Evolutionary conservation across 1,140 invertebrate genomes (phyloP).

Genomic region (Aphidius ervi): DNA sequence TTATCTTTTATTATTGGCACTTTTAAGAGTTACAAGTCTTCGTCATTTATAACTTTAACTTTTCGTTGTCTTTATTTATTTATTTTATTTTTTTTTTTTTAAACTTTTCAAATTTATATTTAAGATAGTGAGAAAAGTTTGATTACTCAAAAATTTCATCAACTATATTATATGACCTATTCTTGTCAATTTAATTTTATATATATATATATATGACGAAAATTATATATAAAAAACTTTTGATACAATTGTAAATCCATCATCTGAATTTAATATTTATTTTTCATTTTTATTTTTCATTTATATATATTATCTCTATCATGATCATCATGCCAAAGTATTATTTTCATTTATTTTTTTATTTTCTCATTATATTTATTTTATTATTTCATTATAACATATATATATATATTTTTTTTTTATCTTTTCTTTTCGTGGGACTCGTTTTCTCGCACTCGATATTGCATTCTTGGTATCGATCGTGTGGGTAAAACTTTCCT

Average conservation of each 20-base stretch:
- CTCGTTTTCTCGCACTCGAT: background rate
- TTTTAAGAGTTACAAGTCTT: background rate
- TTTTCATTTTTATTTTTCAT: background rate
- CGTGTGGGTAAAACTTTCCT: constrained; percentile 15
- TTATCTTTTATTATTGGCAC: background rate
- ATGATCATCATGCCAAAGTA: too few relatives aligned
- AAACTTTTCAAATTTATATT: background rate
- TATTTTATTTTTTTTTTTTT: background rate
- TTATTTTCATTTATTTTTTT: too few relatives aligned
- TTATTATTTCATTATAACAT: background rate
- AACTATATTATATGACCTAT: background rate
- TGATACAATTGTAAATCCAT: constrained; percentile 20
- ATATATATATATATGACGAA: too few relatives aligned
- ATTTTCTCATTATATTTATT: background rate
- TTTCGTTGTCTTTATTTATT: constrained; percentile 9
- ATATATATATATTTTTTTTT: background rate
- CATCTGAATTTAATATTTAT: constrained; percentile 6
- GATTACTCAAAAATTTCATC: constrained; percentile 21
- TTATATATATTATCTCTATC: too few relatives aligned
- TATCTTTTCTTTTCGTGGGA: constrained; percentile 1
- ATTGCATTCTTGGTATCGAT: constrained; percentile 15
- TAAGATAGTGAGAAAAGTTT: constrained; percentile 21
- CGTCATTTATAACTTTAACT: constrained; percentile 11
- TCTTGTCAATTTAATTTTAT: background rate
- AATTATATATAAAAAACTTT: constrained; percentile 2